phyloP scores from a whole-genome alignment of 1,140 invertebrate species.

The Diplogasteroides magnus region DNA sequence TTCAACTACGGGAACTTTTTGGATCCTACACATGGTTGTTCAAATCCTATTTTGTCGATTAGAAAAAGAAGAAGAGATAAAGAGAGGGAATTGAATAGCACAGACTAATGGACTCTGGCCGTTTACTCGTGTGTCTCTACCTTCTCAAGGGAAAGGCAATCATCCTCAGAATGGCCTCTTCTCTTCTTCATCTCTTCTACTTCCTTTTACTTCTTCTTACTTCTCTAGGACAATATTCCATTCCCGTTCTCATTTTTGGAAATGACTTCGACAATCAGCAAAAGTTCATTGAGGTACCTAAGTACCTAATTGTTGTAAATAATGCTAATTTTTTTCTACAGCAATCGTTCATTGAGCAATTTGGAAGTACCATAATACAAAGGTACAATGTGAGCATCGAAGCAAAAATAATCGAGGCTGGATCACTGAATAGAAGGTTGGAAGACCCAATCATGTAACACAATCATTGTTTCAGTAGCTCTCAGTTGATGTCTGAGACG shows the following conservation, averaged over 20 bases:
- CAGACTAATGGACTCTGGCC: too few species aligned
- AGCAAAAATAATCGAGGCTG: conserved; percentile 14
- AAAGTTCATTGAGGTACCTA: conserved; percentile 5
- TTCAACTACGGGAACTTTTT: too few species aligned
- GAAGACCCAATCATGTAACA: background rate
- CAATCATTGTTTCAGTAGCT: background rate
- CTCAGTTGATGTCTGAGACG: conserved; percentile 35
- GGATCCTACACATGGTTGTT: too few species aligned
- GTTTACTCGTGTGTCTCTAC: too few species aligned
- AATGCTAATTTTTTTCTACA: background rate
- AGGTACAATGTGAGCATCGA: conserved; percentile 16
- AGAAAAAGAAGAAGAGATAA: too few species aligned
- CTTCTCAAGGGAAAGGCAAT: too few species aligned
- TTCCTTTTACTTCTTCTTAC: conserved; percentile 1
- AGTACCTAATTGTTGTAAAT: background rate
- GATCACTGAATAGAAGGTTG: conserved; percentile 1
- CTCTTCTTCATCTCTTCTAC: conserved; percentile 2
- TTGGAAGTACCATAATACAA: conserved; percentile 12
- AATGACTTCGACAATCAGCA: background rate
- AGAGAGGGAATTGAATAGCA: too few species aligned
- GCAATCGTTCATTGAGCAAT: conserved; percentile 16
- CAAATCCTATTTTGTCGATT: too few species aligned
- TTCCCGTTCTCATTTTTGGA: conserved; percentile 13
- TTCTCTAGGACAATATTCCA: background rate
- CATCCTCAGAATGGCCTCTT: too few species aligned